Percentiles rank a stretch among this genome's conserved stretches.
phyloP scores from a whole-genome alignment of 2,113 vertebrate genomes.

The Azemiops feae region DNA sequence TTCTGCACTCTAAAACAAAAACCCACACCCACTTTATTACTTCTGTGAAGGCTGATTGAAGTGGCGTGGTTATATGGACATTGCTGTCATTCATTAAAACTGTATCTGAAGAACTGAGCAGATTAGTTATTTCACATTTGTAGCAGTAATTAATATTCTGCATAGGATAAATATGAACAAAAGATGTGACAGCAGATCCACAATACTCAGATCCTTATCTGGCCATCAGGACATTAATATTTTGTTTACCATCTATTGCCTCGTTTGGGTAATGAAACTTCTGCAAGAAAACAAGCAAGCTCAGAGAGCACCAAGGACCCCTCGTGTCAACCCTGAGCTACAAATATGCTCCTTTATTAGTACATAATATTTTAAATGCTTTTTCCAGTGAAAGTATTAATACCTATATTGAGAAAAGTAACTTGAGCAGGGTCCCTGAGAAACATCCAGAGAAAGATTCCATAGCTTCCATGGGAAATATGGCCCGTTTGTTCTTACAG shows the following conservation, averaged over 20 bases:
- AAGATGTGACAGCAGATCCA: not conserved
- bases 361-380: not conserved
- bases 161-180: not conserved
- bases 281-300: not conserved
- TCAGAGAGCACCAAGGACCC: not conserved
- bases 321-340: not conserved
- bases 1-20: not conserved
- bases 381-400: not conserved
- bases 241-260: not conserved
- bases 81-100: not conserved
- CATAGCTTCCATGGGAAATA: slow-evolving; percentile 3
- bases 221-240: not conserved
- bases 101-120: not conserved
- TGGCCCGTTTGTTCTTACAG: not conserved
- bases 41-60: not conserved
- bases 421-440: not conserved
- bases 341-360: not conserved
- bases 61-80: not conserved
- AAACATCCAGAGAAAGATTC: slow-evolving; percentile 11
- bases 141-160: not conserved
- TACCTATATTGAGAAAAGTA: slow-evolving; percentile 1
- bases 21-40: not conserved
- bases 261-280: not conserved
- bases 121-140: not conserved
- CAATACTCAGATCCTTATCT: not conserved